Conservation (phyloP, 2,113 vertebrate species). For the Vulpes ferrilata region DNA sequence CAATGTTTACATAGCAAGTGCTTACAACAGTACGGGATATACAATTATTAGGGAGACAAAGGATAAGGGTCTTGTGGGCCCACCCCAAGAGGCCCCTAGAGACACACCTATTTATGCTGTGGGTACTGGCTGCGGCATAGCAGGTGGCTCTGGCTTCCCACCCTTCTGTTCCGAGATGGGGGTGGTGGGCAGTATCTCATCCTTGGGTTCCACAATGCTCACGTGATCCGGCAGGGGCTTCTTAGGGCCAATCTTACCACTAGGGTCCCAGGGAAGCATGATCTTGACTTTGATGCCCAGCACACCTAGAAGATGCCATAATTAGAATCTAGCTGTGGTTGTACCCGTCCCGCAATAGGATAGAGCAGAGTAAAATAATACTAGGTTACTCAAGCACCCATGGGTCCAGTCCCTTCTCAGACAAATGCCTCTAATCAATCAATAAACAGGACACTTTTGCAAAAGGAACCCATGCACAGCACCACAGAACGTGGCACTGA, state of each 20-base stretch:
- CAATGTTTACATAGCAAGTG: background rate
- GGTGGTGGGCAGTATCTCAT: constrained; percentile 96
- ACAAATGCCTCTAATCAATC: constrained; percentile 94
- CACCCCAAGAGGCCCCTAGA: background rate
- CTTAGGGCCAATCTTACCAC: constrained; percentile 99
- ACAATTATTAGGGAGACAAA: background rate
- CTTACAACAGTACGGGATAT: background rate
- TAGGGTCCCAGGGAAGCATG: constrained; percentile 99
- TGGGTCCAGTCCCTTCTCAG: constrained; percentile 90
- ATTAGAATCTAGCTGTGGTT: background rate
- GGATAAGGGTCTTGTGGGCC: background rate
- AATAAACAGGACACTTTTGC: constrained; percentile 78
- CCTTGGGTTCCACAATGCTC: constrained; percentile 99
- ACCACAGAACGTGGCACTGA: constrained; percentile 89
- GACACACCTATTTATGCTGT: constrained; percentile 93
- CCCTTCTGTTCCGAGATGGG: constrained; percentile 99
- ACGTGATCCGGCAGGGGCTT: constrained; percentile 99
- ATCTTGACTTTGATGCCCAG: constrained; percentile 99
- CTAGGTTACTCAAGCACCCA: background rate
- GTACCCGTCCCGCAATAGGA: rapidly evolving
- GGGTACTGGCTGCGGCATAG: constrained; percentile 96
- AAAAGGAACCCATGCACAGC: constrained; percentile 79
- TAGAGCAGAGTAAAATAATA: background rate
- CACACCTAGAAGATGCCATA: constrained; percentile 89
- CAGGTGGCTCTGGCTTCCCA: constrained; percentile 96